These are phyloP conservation scores for Ernsta delagoae DNA, from an alignment of 2,888 invertebrate species.

Conservation along the genomic window DNA sequence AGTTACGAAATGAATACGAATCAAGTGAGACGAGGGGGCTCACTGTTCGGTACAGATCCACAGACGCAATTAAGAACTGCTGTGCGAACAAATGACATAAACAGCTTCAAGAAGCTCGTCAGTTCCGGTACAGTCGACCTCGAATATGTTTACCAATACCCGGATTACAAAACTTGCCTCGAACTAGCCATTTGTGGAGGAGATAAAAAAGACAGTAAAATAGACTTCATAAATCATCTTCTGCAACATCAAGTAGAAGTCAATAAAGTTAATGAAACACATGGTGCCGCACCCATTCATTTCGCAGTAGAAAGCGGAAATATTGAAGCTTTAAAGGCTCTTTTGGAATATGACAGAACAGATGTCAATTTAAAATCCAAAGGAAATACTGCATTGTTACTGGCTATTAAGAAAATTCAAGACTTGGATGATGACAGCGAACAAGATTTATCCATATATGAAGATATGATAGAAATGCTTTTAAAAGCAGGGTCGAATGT, in stretches of 20 bases:
- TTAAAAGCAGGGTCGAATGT: conserved; percentile 83
- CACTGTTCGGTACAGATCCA: conserved; percentile 76
- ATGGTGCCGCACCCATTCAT: conserved; percentile 87
- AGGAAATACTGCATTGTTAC: conserved; percentile 74
- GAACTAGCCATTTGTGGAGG: conserved; percentile 83
- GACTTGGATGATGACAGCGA: conserved; percentile 78
- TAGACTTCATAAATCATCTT: conserved; percentile 84
- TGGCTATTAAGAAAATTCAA: conserved; percentile 79
- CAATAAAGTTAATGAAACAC: conserved; percentile 82
- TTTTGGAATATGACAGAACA: conserved; percentile 76
- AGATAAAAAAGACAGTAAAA: conserved; percentile 76
- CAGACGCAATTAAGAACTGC: conserved; percentile 80
- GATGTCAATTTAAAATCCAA: conserved; percentile 80
- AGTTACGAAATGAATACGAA: conserved; percentile 79
- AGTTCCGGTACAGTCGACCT: conserved; percentile 77
- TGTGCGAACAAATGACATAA: conserved; percentile 78
- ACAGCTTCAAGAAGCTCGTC: conserved; percentile 80
- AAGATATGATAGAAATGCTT: conserved; percentile 80
- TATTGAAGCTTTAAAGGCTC: conserved; percentile 69
- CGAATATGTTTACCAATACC: conserved; percentile 82
- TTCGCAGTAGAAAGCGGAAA: conserved; percentile 85
- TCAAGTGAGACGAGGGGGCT: conserved; percentile 69
- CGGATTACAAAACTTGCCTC: conserved; percentile 85
- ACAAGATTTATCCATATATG: conserved; percentile 66
- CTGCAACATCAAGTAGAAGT: conserved; percentile 86